Percentiles rank a stretch among this genome's conserved stretches.
These are phyloP conservation scores for Lathronympha strigana DNA, from an alignment of 2,888 invertebrate species.

Conservation along the genomic window DNA sequence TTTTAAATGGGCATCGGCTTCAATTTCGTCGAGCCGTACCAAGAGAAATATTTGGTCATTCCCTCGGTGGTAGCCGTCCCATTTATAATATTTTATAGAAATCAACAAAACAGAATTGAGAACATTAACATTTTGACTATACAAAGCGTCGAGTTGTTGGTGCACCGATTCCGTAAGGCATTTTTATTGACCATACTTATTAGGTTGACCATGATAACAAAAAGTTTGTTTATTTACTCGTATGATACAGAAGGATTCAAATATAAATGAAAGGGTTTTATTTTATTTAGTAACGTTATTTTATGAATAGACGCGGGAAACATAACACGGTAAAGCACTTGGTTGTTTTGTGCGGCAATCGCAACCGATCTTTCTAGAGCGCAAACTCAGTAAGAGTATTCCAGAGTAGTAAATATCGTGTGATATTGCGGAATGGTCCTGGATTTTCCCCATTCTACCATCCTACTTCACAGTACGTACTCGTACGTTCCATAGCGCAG, in stretches of 20 bases:
- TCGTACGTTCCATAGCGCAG: too few species aligned
- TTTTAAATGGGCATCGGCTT: conserved; percentile 23
- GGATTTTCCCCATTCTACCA: too few species aligned
- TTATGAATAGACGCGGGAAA: not conserved
- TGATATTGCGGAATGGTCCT: too few species aligned
- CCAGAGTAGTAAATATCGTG: too few species aligned
- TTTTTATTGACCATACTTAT: conserved; percentile 75
- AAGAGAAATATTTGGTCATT: conserved; percentile 78
- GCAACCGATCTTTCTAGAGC: too few species aligned
- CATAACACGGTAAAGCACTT: not conserved
- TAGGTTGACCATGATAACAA: conserved; percentile 62
- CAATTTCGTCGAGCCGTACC: conserved; percentile 59
- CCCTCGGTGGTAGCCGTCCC: conserved; percentile 82
- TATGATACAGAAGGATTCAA: not conserved
- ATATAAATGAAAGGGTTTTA: not conserved
- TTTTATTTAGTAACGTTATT: not conserved
- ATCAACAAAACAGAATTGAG: conserved; percentile 81
- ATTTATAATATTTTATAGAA: conserved; percentile 84
- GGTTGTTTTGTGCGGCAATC: too few species aligned
- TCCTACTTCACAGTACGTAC: too few species aligned
- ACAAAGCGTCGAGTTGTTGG: conserved; percentile 57
- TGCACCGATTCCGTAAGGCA: conserved; percentile 70
- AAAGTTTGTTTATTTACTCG: conserved; percentile 29
- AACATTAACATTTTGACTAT: conserved; percentile 73
- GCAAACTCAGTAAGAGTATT: too few species aligned